Evolutionary conservation across 1,140 invertebrate species (phyloP).

Genomic region (Euura lappo): DNA sequence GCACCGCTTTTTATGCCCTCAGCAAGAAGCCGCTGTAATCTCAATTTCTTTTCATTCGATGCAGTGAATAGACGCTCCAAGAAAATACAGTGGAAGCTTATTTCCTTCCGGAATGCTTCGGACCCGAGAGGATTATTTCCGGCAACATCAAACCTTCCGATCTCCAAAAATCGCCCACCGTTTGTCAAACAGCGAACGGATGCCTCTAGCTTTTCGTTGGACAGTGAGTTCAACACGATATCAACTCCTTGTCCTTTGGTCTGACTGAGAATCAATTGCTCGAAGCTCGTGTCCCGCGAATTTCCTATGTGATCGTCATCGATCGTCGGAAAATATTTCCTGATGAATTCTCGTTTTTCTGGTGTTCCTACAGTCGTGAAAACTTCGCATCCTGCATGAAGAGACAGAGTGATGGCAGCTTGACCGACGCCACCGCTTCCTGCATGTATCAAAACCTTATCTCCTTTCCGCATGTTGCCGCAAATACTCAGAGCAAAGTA

Average conservation of each 20-base stretch:
- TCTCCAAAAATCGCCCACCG: constrained; percentile 74
- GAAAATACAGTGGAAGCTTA: constrained; percentile 50
- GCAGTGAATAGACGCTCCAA: constrained; percentile 55
- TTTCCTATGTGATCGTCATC: constrained; percentile 58
- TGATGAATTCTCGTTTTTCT: constrained; percentile 51
- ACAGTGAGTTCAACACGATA: constrained; percentile 69
- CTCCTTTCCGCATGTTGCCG: constrained; percentile 62
- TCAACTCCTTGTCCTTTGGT: constrained; percentile 64
- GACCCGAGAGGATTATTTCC: constrained; percentile 69
- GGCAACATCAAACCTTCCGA: constrained; percentile 75
- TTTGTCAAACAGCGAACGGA: constrained; percentile 67
- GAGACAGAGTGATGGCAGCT: constrained; percentile 74
- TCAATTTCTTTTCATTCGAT: background rate
- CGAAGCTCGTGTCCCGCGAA: constrained; percentile 64
- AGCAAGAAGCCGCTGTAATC: background rate
- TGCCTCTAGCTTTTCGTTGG: constrained; percentile 68
- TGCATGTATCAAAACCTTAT: constrained; percentile 71
- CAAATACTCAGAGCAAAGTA: constrained; percentile 69
- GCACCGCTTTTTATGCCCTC: constrained; percentile 69
- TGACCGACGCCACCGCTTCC: constrained; percentile 75
- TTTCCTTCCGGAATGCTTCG: constrained; percentile 65
- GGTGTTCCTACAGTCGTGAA: constrained; percentile 59
- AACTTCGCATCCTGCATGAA: constrained; percentile 51
- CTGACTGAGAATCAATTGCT: constrained; percentile 58
- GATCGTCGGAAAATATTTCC: constrained; percentile 44